Evolutionary conservation across 23 tunicate species (phyloP).

Genomic region (Trididemnum nubilum): DNA sequence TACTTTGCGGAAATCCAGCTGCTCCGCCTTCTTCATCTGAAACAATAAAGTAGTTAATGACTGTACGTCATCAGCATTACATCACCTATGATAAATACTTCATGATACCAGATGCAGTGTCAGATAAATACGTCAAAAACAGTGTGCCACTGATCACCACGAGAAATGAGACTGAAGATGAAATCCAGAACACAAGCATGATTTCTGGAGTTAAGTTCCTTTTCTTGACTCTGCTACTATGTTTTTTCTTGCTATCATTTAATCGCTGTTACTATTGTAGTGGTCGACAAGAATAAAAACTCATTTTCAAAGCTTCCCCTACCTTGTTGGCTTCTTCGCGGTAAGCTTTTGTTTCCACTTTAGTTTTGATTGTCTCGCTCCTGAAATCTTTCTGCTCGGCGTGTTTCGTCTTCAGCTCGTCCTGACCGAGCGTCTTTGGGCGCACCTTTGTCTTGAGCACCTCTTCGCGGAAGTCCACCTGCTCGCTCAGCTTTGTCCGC

Average conservation of each 20-base stretch:
- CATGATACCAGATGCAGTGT: too few relatives aligned
- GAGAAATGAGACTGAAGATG: too few relatives aligned
- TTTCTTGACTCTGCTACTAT: too few relatives aligned
- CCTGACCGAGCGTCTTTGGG: slow-evolving; percentile 68
- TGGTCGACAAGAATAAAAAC: neutral
- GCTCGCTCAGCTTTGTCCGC: slow-evolving; percentile 45
- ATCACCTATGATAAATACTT: too few relatives aligned
- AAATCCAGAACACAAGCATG: too few relatives aligned
- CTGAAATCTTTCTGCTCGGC: slow-evolving; percentile 87
- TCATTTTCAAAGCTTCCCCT: neutral
- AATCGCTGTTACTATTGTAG: too few relatives aligned
- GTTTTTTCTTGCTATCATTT: too few relatives aligned
- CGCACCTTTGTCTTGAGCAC: slow-evolving; percentile 76
- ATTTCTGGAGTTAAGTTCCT: too few relatives aligned
- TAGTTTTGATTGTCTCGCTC: slow-evolving; percentile 68
- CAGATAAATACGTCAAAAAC: too few relatives aligned
- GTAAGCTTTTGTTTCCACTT: slow-evolving; percentile 83
- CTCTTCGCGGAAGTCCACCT: slow-evolving; percentile 88
- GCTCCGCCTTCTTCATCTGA: slow-evolving; percentile 72
- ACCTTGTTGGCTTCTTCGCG: slow-evolving; percentile 76
- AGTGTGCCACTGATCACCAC: too few relatives aligned
- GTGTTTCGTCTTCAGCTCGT: slow-evolving; percentile 44
- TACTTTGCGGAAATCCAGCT: slow-evolving; percentile 82
- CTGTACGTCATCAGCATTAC: too few relatives aligned
- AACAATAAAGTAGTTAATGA: neutral